Percentiles rank a stretch among this genome's conserved stretches.
Conservation (phyloP, 2,113 vertebrate species). For the Calidris pugnax region DNA sequence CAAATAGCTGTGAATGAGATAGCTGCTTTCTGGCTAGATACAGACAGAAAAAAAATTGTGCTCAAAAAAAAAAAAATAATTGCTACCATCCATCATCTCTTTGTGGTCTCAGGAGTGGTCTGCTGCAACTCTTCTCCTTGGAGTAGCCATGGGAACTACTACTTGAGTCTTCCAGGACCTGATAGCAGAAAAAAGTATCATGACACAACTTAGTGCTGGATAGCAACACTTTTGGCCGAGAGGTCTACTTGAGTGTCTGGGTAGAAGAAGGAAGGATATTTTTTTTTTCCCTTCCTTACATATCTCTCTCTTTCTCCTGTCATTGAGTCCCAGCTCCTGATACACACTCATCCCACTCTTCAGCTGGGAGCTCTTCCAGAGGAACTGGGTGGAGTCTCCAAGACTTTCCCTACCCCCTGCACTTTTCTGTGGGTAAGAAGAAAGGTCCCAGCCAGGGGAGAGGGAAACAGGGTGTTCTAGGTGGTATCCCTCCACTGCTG, state of each 20-base stretch:
- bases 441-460: not conserved
- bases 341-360: not conserved
- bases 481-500: not conserved
- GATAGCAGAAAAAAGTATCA: not conserved
- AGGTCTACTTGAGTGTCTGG: not conserved
- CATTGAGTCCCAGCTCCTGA: not conserved
- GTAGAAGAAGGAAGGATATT: not conserved
- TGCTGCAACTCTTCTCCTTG: not conserved
- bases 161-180: not conserved
- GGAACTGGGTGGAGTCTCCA: not conserved
- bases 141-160: not conserved
- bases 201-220: not conserved
- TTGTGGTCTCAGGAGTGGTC: not conserved
- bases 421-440: not conserved
- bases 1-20: not conserved
- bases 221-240: not conserved
- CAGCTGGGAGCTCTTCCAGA: not conserved
- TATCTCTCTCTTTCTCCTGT: not conserved
- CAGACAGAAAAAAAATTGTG: not conserved
- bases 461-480: not conserved
- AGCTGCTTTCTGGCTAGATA: not conserved
- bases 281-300: not conserved
- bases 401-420: not conserved
- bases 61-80: not conserved
- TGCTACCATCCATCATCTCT: conserved; percentile 5